Conservation (phyloP, 2,797 vertebrate species). For the Forpus xanthops region DNA sequence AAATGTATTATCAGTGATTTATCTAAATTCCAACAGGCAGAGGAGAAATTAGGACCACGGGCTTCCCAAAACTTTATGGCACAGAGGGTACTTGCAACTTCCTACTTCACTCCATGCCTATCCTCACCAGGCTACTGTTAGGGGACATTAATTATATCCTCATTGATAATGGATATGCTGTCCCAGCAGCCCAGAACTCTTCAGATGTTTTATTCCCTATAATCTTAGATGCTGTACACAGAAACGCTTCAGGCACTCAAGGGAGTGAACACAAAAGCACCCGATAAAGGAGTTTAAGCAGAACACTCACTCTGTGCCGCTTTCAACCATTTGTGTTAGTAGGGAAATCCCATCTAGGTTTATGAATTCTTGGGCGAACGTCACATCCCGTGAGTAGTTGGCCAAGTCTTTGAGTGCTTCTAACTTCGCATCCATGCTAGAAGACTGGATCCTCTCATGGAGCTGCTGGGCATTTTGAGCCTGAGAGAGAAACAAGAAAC, state of each 20-base stretch:
- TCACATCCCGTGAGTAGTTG: slow-evolving; percentile 91
- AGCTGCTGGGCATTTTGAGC: slow-evolving; percentile 90
- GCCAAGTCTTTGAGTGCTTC: slow-evolving; percentile 95
- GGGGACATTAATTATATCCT: background rate
- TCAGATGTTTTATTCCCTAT: background rate
- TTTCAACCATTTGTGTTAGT: slow-evolving; percentile 98
- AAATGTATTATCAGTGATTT: background rate
- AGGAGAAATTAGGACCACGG: background rate
- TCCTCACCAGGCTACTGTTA: background rate
- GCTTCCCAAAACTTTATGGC: background rate
- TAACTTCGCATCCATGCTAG: slow-evolving; percentile 98
- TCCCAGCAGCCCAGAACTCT: background rate
- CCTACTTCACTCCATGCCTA: background rate
- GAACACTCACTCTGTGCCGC: slow-evolving; percentile 92
- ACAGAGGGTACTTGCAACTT: background rate
- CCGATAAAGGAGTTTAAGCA: background rate
- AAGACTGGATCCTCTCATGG: slow-evolving; percentile 93
- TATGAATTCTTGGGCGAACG: slow-evolving; percentile 98
- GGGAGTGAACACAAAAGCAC: background rate
- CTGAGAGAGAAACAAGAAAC: slow-evolving; percentile 66
- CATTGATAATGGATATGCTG: background rate
- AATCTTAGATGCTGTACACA: background rate
- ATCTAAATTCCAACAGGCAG: background rate
- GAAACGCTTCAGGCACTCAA: background rate
- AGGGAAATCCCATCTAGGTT: slow-evolving; percentile 96